phyloP scores from a whole-genome alignment of 2,113 vertebrate species.

The Helogale parvula region DNA sequence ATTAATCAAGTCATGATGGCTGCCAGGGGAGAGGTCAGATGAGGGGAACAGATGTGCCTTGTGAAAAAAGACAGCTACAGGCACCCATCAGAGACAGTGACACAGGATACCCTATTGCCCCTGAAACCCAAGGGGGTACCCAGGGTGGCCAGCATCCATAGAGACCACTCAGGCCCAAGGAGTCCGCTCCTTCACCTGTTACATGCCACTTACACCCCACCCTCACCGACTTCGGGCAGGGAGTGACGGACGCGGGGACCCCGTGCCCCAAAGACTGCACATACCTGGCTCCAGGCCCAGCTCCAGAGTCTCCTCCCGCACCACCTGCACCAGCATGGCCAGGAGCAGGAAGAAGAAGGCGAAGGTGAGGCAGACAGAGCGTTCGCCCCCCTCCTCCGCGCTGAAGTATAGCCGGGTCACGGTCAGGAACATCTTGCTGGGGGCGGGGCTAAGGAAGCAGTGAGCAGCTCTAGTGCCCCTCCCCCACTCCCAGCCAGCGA shows the following conservation, averaged over 20 bases:
- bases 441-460: slow-evolving; percentile 80
- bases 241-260: neutral
- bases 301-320: slow-evolving; percentile 94
- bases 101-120: neutral
- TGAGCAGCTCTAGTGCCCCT: accelerated
- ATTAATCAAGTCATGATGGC: neutral
- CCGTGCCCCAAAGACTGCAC: neutral
- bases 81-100: neutral
- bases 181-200: neutral
- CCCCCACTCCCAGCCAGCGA: neutral
- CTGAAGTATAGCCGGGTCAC: slow-evolving; percentile 95
- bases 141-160: neutral
- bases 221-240: neutral
- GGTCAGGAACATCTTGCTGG: slow-evolving; percentile 91
- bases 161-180: neutral
- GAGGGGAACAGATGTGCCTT: neutral
- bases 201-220: neutral
- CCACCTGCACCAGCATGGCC: slow-evolving; percentile 94
- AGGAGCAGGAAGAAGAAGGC: slow-evolving; percentile 94
- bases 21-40: neutral
- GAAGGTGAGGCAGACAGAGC: slow-evolving; percentile 94
- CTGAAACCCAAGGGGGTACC: neutral
- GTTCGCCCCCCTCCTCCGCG: slow-evolving; percentile 93
- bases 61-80: neutral
- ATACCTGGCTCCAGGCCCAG: slow-evolving; percentile 94